A percentile compares a stretch with the other conserved stretches of the same genome.
Conservation (phyloP, 2,113 vertebrate genomes). For the Strix aluco region DNA sequence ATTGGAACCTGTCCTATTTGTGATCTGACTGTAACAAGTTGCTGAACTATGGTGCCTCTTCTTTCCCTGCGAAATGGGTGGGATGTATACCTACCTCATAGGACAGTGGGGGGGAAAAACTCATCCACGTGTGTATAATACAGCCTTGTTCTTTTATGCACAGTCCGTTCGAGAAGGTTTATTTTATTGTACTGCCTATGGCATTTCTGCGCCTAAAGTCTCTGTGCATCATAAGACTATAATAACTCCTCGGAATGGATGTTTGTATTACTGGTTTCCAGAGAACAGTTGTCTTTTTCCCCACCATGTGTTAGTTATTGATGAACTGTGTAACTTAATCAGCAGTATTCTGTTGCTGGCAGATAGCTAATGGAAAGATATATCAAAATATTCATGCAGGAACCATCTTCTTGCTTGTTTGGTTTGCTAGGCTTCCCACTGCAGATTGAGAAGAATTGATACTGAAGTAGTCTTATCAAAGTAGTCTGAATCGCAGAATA, state of each 20-base stretch:
- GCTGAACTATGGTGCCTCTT: neutral
- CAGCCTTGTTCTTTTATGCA: neutral
- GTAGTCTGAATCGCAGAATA: neutral
- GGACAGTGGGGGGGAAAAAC: neutral
- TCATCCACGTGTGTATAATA: rapidly evolving
- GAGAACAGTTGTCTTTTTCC: neutral
- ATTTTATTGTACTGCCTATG: neutral
- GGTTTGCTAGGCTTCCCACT: neutral
- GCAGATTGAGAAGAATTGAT: neutral
- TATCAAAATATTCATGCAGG: neutral
- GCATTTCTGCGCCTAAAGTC: neutral
- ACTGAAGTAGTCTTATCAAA: neutral
- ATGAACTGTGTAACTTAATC: slow-evolving; percentile 18
- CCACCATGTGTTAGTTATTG: neutral
- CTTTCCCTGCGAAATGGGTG: neutral
- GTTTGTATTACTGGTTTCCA: neutral
- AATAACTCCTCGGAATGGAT: neutral
- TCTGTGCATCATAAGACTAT: neutral
- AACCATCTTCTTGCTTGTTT: neutral
- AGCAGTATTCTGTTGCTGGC: slow-evolving; percentile 7
- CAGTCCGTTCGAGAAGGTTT: neutral
- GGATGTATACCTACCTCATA: neutral
- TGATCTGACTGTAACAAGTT: neutral
- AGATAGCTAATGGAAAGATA: neutral
- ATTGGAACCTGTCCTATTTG: neutral